Base-by-base conservation (phyloP, 2,797 vertebrate species). In the Sebastes kiyomatsui region DNA sequence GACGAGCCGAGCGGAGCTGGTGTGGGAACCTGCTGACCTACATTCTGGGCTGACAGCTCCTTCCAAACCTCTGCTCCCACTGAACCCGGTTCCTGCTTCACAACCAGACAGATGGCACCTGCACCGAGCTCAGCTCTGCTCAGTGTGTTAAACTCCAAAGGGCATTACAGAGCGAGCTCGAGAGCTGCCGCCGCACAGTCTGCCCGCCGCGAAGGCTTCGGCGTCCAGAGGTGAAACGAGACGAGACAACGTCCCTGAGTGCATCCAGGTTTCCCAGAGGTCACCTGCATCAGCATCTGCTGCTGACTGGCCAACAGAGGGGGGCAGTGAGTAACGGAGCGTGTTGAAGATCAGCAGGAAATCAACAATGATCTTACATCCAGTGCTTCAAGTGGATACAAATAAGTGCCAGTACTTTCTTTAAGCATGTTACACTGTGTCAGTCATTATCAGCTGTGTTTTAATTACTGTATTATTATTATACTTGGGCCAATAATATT, bases 291-390 rank as follows among this genome's bases (percentile, higher is more conserved):
- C 65, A 25, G 68, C 60, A 33, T 82, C 75, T 87, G 79, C 78
- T 65, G 55, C 78, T 64, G 71, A 88, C 52, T 84, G 82, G 67
- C 92, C 92, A 93, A 93, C 84, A 91, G 92, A 84, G 90, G 90
- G 92, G 10, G 89, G 56, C 32, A 89, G 86, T 86, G 91, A 92
- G 92, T 77, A 85, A 70, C 80, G 27, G 42, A 86, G 38, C 23
- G 14, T 46, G 20, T 18, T 8, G 2, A 55, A 56, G 54, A 77
- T 32, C 13, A 75, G 65, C 16, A 25, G 67, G 27, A 72, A 65
- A 76, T 62, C n/a, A 35, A 16, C 49, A 27, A 27, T 33, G 13
- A 33, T 52, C 16, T 61, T 30, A 71, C 38, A 49, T 55, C 38
- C 38, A 42, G 38, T 14, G 12, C 38, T 42, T 42, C 38, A 42